These are phyloP conservation scores for Periophthalmodon schlosseri DNA, from an alignment of 2,113 vertebrate genomes.

Conservation along the genomic window DNA sequence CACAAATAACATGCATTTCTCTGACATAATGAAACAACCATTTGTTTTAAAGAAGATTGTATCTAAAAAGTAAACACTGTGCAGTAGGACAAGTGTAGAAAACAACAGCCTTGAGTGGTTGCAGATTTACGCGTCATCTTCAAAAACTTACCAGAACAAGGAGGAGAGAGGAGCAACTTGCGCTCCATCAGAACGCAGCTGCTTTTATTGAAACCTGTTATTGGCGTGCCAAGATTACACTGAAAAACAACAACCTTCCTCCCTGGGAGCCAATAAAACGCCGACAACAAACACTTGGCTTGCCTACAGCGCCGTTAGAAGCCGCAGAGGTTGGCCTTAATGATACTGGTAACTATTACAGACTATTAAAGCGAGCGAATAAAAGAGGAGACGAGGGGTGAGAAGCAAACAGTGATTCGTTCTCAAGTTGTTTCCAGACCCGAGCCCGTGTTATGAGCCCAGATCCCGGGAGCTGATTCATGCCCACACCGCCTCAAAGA, in stretches of 20 bases:
- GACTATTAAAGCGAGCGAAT: slow-evolving; percentile 61
- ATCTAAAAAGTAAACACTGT: slow-evolving; percentile 4
- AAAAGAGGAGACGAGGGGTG: slow-evolving; percentile 42
- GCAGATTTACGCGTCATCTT: slow-evolving; percentile 35
- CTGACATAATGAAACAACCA: background rate
- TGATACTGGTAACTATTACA: slow-evolving; percentile 72
- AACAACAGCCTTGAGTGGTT: slow-evolving; percentile 19
- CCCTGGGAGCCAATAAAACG: slow-evolving; percentile 69
- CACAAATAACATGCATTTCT: background rate
- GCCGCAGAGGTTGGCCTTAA: slow-evolving; percentile 66
- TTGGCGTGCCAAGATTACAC: slow-evolving; percentile 74
- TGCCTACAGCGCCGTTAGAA: slow-evolving; percentile 61
- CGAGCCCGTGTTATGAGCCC: background rate
- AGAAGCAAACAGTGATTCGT: slow-evolving; percentile 29
- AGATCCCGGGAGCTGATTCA: slow-evolving; percentile 53
- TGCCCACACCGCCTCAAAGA: slow-evolving; percentile 36
- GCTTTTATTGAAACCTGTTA: slow-evolving; percentile 72
- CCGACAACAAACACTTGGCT: slow-evolving; percentile 74
- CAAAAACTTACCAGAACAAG: slow-evolving; percentile 32
- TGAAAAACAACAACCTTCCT: slow-evolving; percentile 71
- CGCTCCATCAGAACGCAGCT: slow-evolving; percentile 69
- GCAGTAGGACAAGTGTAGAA: slow-evolving; percentile 13
- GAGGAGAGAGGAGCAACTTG: slow-evolving; percentile 29
- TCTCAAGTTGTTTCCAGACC: slow-evolving; percentile 57
- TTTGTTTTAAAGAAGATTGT: background rate